Conservation (phyloP, 2,113 vertebrate genomes). For the Eptesicus fuscus region DNA sequence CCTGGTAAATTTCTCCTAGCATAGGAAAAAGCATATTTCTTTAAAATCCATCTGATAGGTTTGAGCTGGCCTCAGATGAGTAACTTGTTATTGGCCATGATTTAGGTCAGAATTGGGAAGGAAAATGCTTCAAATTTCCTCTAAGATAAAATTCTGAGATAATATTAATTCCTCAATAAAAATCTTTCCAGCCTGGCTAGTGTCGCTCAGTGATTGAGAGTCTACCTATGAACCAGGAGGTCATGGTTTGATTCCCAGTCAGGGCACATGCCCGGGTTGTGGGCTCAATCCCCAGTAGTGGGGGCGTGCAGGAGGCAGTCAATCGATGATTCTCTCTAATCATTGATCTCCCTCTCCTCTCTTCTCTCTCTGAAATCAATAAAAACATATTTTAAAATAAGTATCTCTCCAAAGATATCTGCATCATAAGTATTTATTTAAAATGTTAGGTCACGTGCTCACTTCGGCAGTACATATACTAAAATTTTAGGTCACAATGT, state of each 20-base stretch:
- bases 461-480: no score
- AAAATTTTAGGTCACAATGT: neutral
- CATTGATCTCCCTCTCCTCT: no score
- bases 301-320: no score
- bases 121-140: neutral
- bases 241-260: no score
- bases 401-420: neutral
- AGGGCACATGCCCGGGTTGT: no score
- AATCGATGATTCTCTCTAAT: no score
- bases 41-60: neutral
- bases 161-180: neutral
- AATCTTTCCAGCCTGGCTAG: neutral
- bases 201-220: no score
- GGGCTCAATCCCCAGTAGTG: no score
- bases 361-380: no score
- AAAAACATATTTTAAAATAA: no score
- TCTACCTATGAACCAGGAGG: no score
- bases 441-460: neutral
- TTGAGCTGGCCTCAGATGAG: neutral
- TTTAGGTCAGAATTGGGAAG: neutral
- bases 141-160: constrained; percentile 16
- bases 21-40: neutral
- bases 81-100: constrained; percentile 13
- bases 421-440: constrained; percentile 11
- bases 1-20: neutral